Evolutionary conservation across 2,113 vertebrate species (phyloP).

Genomic region (Aviceda subcristata): DNA sequence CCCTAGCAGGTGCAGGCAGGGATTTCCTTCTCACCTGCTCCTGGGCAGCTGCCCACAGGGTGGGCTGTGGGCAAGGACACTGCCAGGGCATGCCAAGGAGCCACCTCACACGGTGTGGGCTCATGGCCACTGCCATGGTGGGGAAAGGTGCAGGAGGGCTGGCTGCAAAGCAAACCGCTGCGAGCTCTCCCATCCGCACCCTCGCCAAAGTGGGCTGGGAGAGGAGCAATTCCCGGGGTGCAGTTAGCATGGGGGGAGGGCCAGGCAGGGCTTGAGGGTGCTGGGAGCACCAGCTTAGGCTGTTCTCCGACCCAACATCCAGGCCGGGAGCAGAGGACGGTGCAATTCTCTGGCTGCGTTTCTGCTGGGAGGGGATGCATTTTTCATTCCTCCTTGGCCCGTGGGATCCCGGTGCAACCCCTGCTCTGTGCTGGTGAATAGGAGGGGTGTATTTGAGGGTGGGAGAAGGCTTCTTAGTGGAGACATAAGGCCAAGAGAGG

Average conservation of each 20-base stretch:
- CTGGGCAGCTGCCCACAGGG: not conserved
- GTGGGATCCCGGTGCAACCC: not conserved
- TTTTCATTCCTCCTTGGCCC: not conserved
- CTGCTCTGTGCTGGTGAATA: not conserved
- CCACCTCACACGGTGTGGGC: not conserved
- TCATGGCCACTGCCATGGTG: not conserved
- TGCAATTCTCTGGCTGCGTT: not conserved
- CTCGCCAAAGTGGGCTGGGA: fast-evolving
- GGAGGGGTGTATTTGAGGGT: not conserved
- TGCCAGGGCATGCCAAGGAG: not conserved
- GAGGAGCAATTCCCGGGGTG: not conserved
- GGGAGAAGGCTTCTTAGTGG: not conserved
- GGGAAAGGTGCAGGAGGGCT: not conserved
- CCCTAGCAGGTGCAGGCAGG: not conserved
- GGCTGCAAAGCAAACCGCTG: not conserved
- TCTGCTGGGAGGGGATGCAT: not conserved
- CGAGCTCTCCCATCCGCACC: not conserved
- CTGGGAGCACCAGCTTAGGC: not conserved
- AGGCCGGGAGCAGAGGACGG: fast-evolving
- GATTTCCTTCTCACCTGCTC: not conserved
- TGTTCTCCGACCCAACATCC: not conserved
- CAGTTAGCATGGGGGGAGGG: not conserved
- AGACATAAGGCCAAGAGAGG: not conserved
- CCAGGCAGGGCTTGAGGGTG: not conserved
- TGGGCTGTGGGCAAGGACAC: fast-evolving